Conservation (phyloP, 2,113 vertebrate species). For the Eulemur rufifrons region DNA sequence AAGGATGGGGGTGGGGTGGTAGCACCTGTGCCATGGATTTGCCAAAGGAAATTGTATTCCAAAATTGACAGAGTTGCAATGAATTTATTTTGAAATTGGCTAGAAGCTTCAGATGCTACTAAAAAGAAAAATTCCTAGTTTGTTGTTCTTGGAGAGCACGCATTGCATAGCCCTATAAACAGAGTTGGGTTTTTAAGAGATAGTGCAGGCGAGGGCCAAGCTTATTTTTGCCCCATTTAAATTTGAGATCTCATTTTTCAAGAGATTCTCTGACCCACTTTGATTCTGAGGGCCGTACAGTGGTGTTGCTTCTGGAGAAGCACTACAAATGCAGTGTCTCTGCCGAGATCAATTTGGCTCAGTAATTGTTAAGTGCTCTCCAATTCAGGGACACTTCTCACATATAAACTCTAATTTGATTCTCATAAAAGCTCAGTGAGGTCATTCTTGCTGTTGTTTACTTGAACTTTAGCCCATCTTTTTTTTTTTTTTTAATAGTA, state of each 20-base stretch:
- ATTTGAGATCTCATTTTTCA: conserved; percentile 44
- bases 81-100: background rate
- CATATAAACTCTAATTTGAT: background rate
- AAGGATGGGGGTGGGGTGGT: background rate
- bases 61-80: background rate
- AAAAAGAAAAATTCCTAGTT: background rate
- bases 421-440: background rate
- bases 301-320: conserved; percentile 31
- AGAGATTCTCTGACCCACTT: conserved; percentile 60
- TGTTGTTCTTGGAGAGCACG: background rate
- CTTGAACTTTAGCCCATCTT: background rate
- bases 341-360: conserved; percentile 64
- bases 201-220: background rate
- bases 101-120: background rate
- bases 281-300: background rate
- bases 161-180: background rate
- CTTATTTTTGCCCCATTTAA: conserved; percentile 5
- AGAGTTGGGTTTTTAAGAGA: background rate
- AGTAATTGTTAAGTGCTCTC: conserved; percentile 44
- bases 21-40: background rate
- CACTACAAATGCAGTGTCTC: background rate
- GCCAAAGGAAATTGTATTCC: background rate
- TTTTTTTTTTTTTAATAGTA: background rate
- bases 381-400: background rate
- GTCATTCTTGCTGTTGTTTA: background rate